Evolutionary conservation across 2,888 invertebrate species (phyloP), one percentile per base, ranked within the genome.

Genomic region (Xylocampa areola): DNA sequence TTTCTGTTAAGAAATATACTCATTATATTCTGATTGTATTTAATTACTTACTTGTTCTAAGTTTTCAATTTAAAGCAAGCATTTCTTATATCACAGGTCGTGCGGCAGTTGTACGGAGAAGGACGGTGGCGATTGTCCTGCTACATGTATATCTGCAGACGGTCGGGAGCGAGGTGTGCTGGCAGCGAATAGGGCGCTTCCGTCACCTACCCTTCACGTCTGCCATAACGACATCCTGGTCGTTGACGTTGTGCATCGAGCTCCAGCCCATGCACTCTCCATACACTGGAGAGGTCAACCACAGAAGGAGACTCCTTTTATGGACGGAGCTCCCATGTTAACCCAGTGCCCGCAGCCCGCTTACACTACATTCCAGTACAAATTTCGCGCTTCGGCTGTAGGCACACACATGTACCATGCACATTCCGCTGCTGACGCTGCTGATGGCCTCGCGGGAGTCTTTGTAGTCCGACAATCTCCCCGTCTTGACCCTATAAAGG

Each of bases 221-320:
- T 96, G 96, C 80, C 95, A 96, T 76, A 96, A 96, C 80, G 97
- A 97, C 81, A 96, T 96, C 47, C 91, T 97, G 3, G 95, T 97
- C 0, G 96, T 97, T 0, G 97, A 97, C 76, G 96, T 97, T 1
- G 94, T 95, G 4, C 97, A 97, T 79, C 94, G 95, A 66, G 94
- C 97, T 44, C 96, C 96, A 0, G 96, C 96, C 0, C 96, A 96
- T 77, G 96, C 96, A 0, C 91, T 96, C 0, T 95, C 96, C 0
- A 94, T 97, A 43, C 97, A 97, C 85, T 97, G 97, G 97, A 95
- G 97, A 64, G 97, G 97, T 0, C 97, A 97, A 67, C 96, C 95
- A 76, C 81, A 94, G 87, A 86, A 95, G 66, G 95, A 92, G 90
- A 95, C 96, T 6, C 96, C 96, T 0, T 96, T 95, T 80, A 97